Percentiles rank a stretch among this genome's conserved stretches.
These are phyloP conservation scores for Ptilonorhynchus violaceus DNA, from an alignment of 2,113 vertebrate genomes.

Conservation along the genomic window DNA sequence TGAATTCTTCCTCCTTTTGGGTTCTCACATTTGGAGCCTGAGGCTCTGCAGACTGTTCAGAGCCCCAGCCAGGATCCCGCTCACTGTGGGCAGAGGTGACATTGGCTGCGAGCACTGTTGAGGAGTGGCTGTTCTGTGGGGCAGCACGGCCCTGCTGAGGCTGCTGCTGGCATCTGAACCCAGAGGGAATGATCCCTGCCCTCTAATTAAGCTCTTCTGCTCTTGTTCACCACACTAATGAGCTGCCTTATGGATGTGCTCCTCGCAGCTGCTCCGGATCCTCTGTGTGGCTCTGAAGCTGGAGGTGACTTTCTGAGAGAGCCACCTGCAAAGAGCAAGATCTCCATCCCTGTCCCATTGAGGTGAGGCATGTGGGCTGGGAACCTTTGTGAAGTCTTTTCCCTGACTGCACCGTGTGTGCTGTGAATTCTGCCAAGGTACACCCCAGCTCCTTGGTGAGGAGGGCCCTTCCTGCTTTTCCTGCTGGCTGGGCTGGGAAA, in stretches of 20 bases:
- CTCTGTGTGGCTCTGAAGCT: not conserved
- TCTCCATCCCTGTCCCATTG: not conserved
- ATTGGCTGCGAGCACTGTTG: fast-evolving
- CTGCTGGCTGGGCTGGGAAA: not conserved
- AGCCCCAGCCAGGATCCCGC: fast-evolving
- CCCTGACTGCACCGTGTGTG: not conserved
- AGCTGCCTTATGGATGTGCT: not conserved
- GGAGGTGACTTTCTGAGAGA: not conserved
- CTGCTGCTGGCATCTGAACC: not conserved
- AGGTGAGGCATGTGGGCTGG: not conserved
- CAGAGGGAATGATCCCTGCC: not conserved
- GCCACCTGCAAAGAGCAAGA: not conserved
- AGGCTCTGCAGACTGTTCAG: not conserved
- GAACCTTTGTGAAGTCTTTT: not conserved
- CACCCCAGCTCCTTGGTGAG: not conserved
- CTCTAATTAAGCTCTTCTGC: constrained; percentile 4
- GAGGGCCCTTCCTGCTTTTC: not conserved
- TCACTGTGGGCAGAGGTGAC: not conserved
- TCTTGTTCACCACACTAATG: not conserved
- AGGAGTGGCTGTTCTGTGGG: not conserved
- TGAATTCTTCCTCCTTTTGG: not conserved
- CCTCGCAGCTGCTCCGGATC: not conserved
- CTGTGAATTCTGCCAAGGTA: not conserved
- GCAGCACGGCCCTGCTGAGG: fast-evolving
- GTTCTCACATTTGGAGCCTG: not conserved